Conservation (phyloP, 1,140 invertebrate species). For the Pristionchus pacificus region DNA sequence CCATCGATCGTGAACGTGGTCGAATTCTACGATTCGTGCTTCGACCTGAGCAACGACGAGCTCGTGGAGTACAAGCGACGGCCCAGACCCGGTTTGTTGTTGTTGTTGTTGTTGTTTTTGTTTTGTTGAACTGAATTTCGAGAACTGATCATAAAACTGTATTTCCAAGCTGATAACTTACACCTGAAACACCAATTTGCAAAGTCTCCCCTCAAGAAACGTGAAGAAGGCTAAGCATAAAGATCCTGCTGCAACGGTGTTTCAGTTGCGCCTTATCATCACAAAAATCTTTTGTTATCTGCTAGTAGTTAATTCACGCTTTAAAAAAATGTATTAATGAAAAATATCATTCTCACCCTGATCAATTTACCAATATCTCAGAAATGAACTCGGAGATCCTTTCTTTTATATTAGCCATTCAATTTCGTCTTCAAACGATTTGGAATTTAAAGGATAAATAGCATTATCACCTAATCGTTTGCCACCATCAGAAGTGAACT, state of each 20-base stretch:
- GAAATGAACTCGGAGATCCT: too few species aligned
- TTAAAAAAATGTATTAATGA: too few species aligned
- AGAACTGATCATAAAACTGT: not conserved
- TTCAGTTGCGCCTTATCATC: not conserved
- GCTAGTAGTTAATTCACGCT: too few species aligned
- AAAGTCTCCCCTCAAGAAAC: too few species aligned
- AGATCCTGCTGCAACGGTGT: not conserved
- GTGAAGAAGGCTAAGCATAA: not conserved
- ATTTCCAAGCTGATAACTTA: not conserved
- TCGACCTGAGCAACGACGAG: not conserved
- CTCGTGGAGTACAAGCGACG: conserved; percentile 2
- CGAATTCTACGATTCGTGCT: conserved; percentile 1
- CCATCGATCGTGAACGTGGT: not conserved
- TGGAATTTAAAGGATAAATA: too few species aligned
- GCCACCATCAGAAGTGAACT: too few species aligned
- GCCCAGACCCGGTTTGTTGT: not conserved
- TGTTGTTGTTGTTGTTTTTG: not conserved
- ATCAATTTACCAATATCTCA: too few species aligned
- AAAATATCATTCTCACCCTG: too few species aligned
- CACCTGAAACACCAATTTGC: not conserved
- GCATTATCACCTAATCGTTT: too few species aligned
- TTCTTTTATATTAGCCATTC: too few species aligned
- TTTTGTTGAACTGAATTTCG: not conserved
- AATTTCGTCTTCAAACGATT: too few species aligned
- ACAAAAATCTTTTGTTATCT: not conserved